Base-by-base conservation (phyloP, 2,113 vertebrate species). In the Saguinus midas region DNA sequence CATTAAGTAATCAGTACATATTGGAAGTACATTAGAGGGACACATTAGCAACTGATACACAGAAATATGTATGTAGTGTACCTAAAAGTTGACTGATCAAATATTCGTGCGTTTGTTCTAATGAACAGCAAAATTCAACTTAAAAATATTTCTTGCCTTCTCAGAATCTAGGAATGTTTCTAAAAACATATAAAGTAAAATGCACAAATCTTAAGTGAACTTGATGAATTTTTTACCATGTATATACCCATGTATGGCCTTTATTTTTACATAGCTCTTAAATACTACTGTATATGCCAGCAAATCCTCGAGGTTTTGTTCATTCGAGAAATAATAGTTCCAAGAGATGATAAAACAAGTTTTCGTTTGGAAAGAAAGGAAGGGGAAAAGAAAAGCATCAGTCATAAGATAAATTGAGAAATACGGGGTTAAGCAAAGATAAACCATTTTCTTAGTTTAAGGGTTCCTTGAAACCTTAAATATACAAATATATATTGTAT, bases 251-350 rank as follows among this genome's bases (percentile, higher is more conserved):
- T 27, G 8, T 73, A 68, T 79, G 45, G 58, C n/a, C 90, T 82
- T 92, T 43, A 57, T 83, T 92, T 90, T 92, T 78, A 81, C 32
- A 55, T 32, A 64, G 50, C n/a, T 94, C 27, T 92, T 85, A 92
- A 92, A 84, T 61, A 52, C 70, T 85, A 93, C 27, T 12, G 9
- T 37, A 88, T 52, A 90, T 57, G 40, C 90, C 35, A 90, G 43
- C 23, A 84, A 83, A 70, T 82, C 66, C 27, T 91, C n/a, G 52
- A 68, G 66, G 35, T 68, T 88, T 73, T 12, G 3, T 55, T 84
- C 55, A 4, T 68, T 68, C 85, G 83, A 95, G 90, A 95, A 97
- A 70, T 57, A 93, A 32, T 57, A 73, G 40, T 55, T 95, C 72
- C 48, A 66, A 55, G 73, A 96, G 52, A 87, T 6, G 18, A 88